A percentile compares a stretch with the other conserved stretches of the same genome.
These are phyloP conservation scores for Chamaetylas fuelleborni DNA, from an alignment of 2,113 vertebrate species.

Conservation along the genomic window DNA sequence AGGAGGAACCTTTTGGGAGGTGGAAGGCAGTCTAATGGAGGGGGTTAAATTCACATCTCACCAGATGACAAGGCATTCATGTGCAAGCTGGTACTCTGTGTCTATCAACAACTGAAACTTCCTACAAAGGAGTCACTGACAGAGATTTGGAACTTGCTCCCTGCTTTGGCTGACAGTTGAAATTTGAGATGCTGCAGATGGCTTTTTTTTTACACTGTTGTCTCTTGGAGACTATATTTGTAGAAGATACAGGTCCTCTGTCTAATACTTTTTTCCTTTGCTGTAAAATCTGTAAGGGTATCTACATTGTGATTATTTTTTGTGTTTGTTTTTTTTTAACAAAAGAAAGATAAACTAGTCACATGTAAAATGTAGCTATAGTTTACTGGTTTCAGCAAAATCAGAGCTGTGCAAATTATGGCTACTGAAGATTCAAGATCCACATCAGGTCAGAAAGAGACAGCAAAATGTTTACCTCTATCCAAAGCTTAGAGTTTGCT, in stretches of 20 bases:
- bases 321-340: not conserved
- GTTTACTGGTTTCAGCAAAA: not conserved
- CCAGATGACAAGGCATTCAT: not conserved
- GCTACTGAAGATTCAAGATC: not conserved
- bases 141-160: constrained; percentile 47
- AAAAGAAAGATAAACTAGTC: not conserved
- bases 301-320: not conserved
- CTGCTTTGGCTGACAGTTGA: constrained; percentile 28
- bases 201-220: not conserved
- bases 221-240: not conserved
- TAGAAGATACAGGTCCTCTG: not conserved
- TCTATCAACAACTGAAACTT: constrained; percentile 44
- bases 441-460: not conserved
- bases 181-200: constrained; percentile 48
- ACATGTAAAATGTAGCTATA: not conserved
- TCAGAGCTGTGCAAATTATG: not conserved
- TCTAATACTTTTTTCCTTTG: not conserved
- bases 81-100: constrained; percentile 19
- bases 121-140: constrained; percentile 43
- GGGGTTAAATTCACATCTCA: not conserved
- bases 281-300: not conserved
- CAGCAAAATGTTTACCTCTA: not conserved
- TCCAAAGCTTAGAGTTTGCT: not conserved
- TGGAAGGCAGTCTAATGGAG: not conserved
- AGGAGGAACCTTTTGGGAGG: not conserved